Base-by-base conservation (phyloP, 2,797 vertebrate genomes). In the Telmatherina bonti region DNA sequence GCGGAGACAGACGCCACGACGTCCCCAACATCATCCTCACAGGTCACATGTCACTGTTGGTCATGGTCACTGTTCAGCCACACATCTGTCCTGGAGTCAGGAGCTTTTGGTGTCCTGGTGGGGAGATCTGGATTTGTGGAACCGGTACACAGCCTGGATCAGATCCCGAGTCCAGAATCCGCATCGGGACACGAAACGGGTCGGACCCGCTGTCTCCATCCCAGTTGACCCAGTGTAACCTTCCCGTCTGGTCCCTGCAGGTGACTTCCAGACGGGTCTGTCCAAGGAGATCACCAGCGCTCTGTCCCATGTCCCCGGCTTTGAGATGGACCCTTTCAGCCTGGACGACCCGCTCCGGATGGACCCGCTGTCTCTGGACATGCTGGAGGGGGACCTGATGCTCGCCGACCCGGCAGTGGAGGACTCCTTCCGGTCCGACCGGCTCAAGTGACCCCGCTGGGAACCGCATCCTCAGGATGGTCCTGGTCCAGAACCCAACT, bases 271-370 rank as follows among this genome's bases (percentile, higher is more conserved):
- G 0, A 95, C 97, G 0, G 95, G 96, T 5, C 94, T 98, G 82
- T 98, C 97, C 8, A 96, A 96, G 82, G 96, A 98, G 91, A 97
- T 98, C 2, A 93, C 96, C 36, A 95, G 88, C 0, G 96, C 96
- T 1, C 86, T 98, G 86, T 96, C 97, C 0, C 94, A 95, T 2
- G 95, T 97, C 3, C 97, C 96, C 0, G 97, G 96, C 49, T 97
- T 98, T 0, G 96, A 98, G 85, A 93, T 97, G 91, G 96, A 96
- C 22, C 72, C 94, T 0, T 92, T 95, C 74, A 90, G 95, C 2
- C 88, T 96, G 65, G 97, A 97, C 5, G 96, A 97, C 64, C 93
- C 95, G 0, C 93, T 98, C 52, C 90, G 89, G 66, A 96, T 97
- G 79, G 97, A 96, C 85, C 95, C 95, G 0, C 91, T 97, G 83